Base-by-base conservation (phyloP, 92 coral and sea anemone genomes). In the Zoanthus gigantus region DNA sequence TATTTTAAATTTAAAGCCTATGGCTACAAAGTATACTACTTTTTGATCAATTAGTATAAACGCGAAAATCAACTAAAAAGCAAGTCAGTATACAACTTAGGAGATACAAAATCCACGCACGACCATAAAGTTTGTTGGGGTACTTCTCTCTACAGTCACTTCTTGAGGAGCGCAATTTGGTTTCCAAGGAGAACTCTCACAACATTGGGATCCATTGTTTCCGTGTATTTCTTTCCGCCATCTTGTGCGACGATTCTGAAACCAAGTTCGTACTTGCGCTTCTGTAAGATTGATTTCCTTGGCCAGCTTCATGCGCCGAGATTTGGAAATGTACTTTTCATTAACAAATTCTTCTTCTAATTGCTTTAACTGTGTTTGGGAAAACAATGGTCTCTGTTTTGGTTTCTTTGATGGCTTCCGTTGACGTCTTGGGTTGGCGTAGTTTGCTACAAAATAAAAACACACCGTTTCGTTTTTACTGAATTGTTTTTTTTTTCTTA, bases 181-280 rank as follows among this genome's bases (percentile, higher is more conserved):
- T 50, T 66, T 81, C 85, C 85, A 81, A 14, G 57, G 85, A 13
- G 85, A 81, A 73, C 85, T 52, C 85, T 81, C 85, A n/a, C 85
- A 81, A 32, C 85, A 81, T n/a, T 73, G 85, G 52, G 75, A 66
- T 13, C 89, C 93, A 9, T 86, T 92, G 28, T 89, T 95, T 42
- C 91, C 93, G 50, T 93, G 98, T 5, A 88, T 91, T 71, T 95
- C 98, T 58, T 95, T 95, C 74, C 98, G 85, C 98, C 98, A 95
- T 91, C 98, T 89, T 85, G 98, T 95, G 28, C 98, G 89, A 46
- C 98, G 86, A 80, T 95, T 95, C 79, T 95, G 98, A 75, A 95
- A 95, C 98, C 98, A 95, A 0, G 98, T 95, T 29, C 98, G 86
- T 6, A 95, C 98, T 69, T 95, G 98, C 3, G 98, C 98, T 82